Evolutionary conservation across 2,888 invertebrate genomes (phyloP).

Genomic region (Torymus texanus): DNA sequence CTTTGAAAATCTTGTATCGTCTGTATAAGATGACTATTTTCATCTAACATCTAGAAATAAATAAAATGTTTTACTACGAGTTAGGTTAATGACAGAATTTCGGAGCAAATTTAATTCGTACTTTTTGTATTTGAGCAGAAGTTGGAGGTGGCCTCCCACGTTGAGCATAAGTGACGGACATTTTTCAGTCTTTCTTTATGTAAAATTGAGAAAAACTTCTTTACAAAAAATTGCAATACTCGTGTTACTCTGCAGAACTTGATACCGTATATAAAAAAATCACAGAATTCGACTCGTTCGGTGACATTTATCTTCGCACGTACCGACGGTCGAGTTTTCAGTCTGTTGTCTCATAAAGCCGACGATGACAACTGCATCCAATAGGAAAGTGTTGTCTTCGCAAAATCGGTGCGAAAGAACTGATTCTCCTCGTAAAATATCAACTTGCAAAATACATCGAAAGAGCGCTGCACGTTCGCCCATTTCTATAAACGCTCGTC

Average conservation of each 20-base stretch:
- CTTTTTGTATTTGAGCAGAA: slow-evolving; percentile 90
- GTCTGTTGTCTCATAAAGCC: background rate
- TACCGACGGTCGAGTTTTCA: background rate
- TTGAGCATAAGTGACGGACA: slow-evolving; percentile 86
- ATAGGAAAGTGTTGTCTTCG: slow-evolving; percentile 9
- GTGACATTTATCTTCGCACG: slow-evolving; percentile 44
- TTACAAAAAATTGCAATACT: slow-evolving; percentile 17
- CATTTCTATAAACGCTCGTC: slow-evolving; percentile 51
- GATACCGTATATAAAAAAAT: slow-evolving; percentile 37
- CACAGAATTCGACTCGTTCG: slow-evolving; percentile 31
- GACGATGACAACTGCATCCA: background rate
- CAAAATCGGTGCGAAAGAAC: slow-evolving; percentile 26
- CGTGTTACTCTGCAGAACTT: slow-evolving; percentile 24
- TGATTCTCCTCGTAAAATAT: slow-evolving; percentile 53
- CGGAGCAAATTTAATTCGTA: slow-evolving; percentile 59
- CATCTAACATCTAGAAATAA: slow-evolving; percentile 89
- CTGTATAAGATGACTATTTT: slow-evolving; percentile 97
- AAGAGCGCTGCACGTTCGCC: slow-evolving; percentile 44
- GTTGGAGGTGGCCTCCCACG: slow-evolving; percentile 85
- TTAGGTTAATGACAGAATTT: slow-evolving; percentile 36
- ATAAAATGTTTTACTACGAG: slow-evolving; percentile 7
- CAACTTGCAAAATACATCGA: slow-evolving; percentile 55
- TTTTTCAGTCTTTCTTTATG: slow-evolving; percentile 64
- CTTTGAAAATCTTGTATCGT: slow-evolving; percentile 97
- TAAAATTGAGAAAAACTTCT: background rate